Conservation (phyloP, 2,797 vertebrate genomes). For the Betta splendens region DNA sequence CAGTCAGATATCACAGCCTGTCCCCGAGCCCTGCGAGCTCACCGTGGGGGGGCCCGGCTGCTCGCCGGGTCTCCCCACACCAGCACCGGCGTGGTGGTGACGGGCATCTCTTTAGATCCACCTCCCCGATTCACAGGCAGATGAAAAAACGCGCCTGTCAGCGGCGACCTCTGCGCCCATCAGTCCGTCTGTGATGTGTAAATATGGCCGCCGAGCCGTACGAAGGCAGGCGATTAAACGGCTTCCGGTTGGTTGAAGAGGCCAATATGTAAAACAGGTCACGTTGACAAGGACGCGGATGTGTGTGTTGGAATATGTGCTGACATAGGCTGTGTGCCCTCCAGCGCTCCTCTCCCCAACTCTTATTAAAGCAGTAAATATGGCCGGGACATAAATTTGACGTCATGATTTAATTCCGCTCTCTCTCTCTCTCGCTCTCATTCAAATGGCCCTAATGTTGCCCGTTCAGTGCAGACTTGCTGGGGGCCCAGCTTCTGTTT, state of each 20-base stretch:
- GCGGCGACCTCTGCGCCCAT: slow-evolving; percentile 25
- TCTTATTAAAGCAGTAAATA: slow-evolving; percentile 83
- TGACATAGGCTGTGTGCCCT: slow-evolving; percentile 74
- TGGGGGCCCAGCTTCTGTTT: slow-evolving; percentile 58
- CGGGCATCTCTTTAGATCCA: slow-evolving; percentile 70
- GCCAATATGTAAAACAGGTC: slow-evolving; percentile 73
- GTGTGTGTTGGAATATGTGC: slow-evolving; percentile 70
- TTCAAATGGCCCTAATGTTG: slow-evolving; percentile 72
- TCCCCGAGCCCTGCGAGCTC: slow-evolving; percentile 51
- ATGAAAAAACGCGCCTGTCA: slow-evolving; percentile 19
- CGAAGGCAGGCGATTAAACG: slow-evolving; percentile 53
- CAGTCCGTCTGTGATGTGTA: slow-evolving; percentile 32
- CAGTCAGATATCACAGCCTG: slow-evolving; percentile 58
- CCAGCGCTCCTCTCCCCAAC: slow-evolving; percentile 68
- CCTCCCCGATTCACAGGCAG: slow-evolving; percentile 8
- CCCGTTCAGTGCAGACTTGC: slow-evolving; percentile 65
- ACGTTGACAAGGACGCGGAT: slow-evolving; percentile 57
- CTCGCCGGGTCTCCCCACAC: not conserved
- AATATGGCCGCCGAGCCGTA: slow-evolving; percentile 42
- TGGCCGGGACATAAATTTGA: slow-evolving; percentile 74
- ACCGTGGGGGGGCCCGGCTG: slow-evolving; percentile 52
- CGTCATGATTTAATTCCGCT: slow-evolving; percentile 73
- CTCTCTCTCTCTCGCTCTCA: slow-evolving; percentile 33
- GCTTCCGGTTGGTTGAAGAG: slow-evolving; percentile 43
- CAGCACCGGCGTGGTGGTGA: no score